These are phyloP conservation scores for Alfaro cultratus DNA, from an alignment of 2,797 vertebrate genomes.

Conservation along the genomic window DNA sequence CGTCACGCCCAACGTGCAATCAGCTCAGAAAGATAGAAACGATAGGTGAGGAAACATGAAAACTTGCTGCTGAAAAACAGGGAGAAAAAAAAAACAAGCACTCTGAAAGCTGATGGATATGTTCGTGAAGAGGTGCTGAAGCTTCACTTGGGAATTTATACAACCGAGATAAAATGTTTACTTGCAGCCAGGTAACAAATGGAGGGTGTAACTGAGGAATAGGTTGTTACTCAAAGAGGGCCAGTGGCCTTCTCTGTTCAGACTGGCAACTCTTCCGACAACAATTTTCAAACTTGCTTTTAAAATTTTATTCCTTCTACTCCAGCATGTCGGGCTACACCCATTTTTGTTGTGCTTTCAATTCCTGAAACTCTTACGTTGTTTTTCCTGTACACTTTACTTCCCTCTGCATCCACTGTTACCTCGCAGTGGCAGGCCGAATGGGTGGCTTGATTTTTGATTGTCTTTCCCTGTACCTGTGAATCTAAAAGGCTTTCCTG, in stretches of 20 bases:
- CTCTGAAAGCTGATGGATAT: constrained; percentile 7
- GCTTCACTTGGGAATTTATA: constrained; percentile 2
- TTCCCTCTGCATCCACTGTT: neutral
- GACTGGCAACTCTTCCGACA: neutral
- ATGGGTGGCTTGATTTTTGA: neutral
- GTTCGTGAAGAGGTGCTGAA: neutral
- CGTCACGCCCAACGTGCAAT: constrained; percentile 22
- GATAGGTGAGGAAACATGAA: constrained; percentile 34
- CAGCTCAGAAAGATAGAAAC: constrained; percentile 29
- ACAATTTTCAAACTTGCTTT: neutral
- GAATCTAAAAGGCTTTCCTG: neutral
- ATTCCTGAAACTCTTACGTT: neutral
- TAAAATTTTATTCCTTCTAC: neutral
- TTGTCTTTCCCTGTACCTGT: neutral
- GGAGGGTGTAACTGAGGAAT: constrained; percentile 1
- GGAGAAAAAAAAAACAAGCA: constrained; percentile 15
- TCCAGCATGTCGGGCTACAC: neutral
- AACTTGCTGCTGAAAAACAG: constrained; percentile 28
- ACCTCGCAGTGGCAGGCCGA: neutral
- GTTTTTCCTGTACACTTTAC: neutral
- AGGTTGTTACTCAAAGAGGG: neutral
- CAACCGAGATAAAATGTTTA: constrained; percentile 7
- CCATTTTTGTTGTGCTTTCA: neutral
- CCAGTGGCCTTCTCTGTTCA: neutral
- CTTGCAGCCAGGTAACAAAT: constrained; percentile 8